phyloP scores from a whole-genome alignment of 1,140 invertebrate genomes.

The Drosophila nannoptera region DNA sequence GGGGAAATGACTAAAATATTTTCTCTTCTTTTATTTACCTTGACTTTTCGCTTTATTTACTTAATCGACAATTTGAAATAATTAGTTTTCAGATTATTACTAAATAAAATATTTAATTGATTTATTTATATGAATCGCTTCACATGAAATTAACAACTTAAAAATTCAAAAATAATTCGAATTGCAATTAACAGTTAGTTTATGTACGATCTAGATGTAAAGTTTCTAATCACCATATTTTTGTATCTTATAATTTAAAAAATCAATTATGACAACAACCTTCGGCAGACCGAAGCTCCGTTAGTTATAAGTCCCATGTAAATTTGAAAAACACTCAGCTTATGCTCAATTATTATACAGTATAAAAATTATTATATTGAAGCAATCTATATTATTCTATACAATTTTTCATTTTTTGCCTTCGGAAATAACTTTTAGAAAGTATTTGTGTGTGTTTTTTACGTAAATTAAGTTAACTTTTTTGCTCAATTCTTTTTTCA shows the following conservation, averaged over 20 bases:
- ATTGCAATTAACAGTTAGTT: constrained; percentile 27
- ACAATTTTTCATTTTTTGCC: neutral
- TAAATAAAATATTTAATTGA: constrained; percentile 36
- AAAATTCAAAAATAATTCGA: constrained; percentile 17
- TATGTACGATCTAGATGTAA: constrained; percentile 42
- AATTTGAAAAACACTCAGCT: constrained; percentile 37
- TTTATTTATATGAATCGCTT: constrained; percentile 28
- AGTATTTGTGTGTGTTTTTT: too few relatives aligned
- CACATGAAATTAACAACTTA: constrained; percentile 19
- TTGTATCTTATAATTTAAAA: constrained; percentile 36
- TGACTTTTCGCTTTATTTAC: neutral
- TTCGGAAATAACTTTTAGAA: too few relatives aligned
- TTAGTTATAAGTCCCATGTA: constrained; percentile 37
- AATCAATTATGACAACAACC: constrained; percentile 35
- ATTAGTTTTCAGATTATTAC: constrained; percentile 18
- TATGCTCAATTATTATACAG: constrained; percentile 37
- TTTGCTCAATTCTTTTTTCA: too few relatives aligned
- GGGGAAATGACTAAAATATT: too few relatives aligned
- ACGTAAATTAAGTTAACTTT: too few relatives aligned
- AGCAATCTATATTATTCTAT: constrained; percentile 22
- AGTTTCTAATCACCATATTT: constrained; percentile 39
- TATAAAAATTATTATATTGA: constrained; percentile 34
- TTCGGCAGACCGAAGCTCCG: constrained; percentile 34
- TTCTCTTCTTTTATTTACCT: neutral
- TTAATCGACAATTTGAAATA: constrained; percentile 5